phyloP scores from a whole-genome alignment of 2,113 vertebrate genomes.

The Xiphophorus hellerii region DNA sequence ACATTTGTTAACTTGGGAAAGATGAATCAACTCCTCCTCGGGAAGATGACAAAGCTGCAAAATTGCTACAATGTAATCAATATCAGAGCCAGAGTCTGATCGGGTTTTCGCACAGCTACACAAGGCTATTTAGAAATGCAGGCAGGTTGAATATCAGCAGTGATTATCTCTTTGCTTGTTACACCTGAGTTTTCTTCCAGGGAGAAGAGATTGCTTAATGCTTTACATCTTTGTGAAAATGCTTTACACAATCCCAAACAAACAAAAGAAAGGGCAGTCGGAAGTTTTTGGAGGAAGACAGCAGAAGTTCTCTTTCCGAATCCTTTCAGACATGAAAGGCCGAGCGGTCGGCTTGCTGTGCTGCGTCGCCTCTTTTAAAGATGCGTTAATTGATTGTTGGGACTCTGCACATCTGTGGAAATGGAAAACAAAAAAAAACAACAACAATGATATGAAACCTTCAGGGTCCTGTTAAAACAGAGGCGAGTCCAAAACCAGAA shows the following conservation, averaged over 20 bases:
- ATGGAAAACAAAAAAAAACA: conserved; percentile 20
- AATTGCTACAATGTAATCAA: conserved; percentile 13
- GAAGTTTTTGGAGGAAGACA: too few species aligned
- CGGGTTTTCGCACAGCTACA: neutral
- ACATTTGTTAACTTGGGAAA: neutral
- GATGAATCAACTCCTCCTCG: conserved; percentile 1
- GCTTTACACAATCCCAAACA: neutral
- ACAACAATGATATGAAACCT: conserved; percentile 38
- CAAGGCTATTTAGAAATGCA: neutral
- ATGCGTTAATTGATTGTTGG: conserved; percentile 10
- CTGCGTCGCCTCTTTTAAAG: conserved; percentile 17
- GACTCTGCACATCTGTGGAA: conserved; percentile 34
- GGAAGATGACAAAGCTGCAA: neutral
- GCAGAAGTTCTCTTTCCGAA: neutral
- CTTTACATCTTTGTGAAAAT: neutral
- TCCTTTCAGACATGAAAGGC: neutral
- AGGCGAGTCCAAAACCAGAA: conserved; percentile 24
- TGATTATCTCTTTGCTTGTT: conserved; percentile 5
- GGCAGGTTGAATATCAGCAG: conserved; percentile 4
- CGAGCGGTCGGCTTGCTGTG: neutral
- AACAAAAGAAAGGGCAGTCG: neutral
- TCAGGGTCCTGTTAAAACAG: conserved; percentile 46
- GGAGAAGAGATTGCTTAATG: neutral
- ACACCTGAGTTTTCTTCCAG: neutral
- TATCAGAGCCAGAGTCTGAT: conserved; percentile 5